Evolutionary conservation across 2,797 vertebrate genomes (phyloP).

Genomic region (Pseudotriccus pelzelni): DNA sequence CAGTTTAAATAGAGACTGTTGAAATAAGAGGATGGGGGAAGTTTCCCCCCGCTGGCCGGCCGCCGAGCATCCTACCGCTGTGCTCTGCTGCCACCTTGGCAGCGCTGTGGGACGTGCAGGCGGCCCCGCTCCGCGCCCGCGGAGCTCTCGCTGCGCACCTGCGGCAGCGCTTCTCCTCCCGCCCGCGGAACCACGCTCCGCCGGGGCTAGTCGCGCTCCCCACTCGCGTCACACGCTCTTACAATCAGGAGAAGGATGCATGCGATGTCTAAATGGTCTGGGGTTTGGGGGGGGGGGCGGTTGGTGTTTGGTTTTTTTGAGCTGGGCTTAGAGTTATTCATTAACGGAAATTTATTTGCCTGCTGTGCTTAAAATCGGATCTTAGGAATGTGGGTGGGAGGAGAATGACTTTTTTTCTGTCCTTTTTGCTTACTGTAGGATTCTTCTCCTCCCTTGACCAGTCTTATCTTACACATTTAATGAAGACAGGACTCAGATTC

Average conservation of each 20-base stretch:
- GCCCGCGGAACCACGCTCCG: accelerated
- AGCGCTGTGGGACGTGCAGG: slow-evolving; percentile 69
- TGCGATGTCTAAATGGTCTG: background rate
- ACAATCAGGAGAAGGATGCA: too few relatives aligned
- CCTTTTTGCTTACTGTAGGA: background rate
- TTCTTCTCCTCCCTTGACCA: background rate
- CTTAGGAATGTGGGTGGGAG: background rate
- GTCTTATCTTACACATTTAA: background rate
- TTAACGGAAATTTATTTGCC: background rate
- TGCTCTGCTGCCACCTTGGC: slow-evolving; percentile 79
- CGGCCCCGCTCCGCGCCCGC: background rate
- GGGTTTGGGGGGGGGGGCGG: too few relatives aligned
- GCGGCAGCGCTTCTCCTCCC: background rate
- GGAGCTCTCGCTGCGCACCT: background rate
- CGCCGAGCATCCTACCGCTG: background rate
- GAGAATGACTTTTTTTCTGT: background rate
- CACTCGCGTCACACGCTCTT: background rate
- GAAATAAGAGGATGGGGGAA: background rate
- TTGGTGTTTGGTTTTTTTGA: too few relatives aligned
- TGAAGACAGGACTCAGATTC: background rate
- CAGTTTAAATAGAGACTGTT: background rate
- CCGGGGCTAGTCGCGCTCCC: background rate
- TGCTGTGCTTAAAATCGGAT: background rate
- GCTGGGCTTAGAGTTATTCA: background rate
- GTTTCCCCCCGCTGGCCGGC: background rate